Base-by-base conservation (phyloP, 2,113 vertebrate genomes). In the Stercorarius parasiticus region DNA sequence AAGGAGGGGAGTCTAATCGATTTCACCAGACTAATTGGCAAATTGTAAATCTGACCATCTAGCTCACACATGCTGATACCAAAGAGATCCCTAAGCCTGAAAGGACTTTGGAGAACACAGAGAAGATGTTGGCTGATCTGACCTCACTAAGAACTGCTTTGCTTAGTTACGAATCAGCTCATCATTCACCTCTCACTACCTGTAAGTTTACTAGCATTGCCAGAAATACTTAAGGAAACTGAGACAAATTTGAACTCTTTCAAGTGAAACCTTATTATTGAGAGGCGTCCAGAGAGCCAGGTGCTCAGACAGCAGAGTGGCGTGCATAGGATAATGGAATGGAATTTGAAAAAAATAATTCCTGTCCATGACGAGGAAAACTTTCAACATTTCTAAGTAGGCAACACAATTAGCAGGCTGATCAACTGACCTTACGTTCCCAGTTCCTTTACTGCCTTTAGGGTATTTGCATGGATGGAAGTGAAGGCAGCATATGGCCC, bases 41-140 rank as follows among this genome's bases (percentile, higher is more conserved):
- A 95, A 97, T 86, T 97, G 82, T 95, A 91, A 76, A 95, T 88
- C 89, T 96, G 95, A 90, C 84, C 91, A 96, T 95, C 91, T 95
- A 94, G 91, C 79, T 96, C 88, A 81, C 71, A 89, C 59, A 64
- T 72, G 79, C 86, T 95, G 91, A 90, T 83, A 97, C 73, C 91
- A 95, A 82, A 66, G 50, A 55, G 38, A 29, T 65, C 61, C 32
- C 43, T 49, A 64, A 72, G 22, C 56, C 72, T 66, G 56, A 49
- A 74, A 74, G 22, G 40, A 36, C 1, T 3, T 42, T 43, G 17
- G 27, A 36, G 64, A 56, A 81, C 40, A 77, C 26, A 88, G 34
- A 72, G 52, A 56, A 72, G 26, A 17, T 38, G 32, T 25, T 2
- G 3, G 47, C 23, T 56, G 42, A 43, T 50, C 52, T 72, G 45